These are phyloP conservation scores for Romanogobio albipinnatus DNA, from an alignment of 2,113 vertebrate genomes.

Conservation along the genomic window DNA sequence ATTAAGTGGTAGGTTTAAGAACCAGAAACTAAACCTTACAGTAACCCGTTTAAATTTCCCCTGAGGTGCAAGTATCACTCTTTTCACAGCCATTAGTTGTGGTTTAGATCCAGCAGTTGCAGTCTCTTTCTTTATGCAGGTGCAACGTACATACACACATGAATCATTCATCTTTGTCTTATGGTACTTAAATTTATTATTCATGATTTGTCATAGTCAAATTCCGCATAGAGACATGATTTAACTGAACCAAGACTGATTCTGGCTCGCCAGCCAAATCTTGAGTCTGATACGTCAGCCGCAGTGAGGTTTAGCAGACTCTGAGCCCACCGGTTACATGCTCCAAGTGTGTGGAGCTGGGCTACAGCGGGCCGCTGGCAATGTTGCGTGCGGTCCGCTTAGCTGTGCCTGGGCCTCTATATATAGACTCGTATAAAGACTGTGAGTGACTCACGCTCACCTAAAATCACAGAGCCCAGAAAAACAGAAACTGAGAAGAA, in stretches of 20 bases:
- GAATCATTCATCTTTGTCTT: slow-evolving; percentile 21
- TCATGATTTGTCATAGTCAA: neutral
- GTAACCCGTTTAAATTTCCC: neutral
- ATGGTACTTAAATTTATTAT: slow-evolving; percentile 30
- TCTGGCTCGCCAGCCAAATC: slow-evolving; percentile 13
- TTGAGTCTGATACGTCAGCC: neutral
- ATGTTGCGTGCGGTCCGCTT: slow-evolving; percentile 12
- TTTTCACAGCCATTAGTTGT: slow-evolving; percentile 22
- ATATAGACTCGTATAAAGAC: slow-evolving; percentile 54
- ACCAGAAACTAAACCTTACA: neutral
- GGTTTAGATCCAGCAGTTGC: neutral
- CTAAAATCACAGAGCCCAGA: slow-evolving; percentile 48
- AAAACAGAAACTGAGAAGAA: slow-evolving; percentile 11
- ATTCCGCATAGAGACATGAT: neutral
- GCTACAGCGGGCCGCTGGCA: slow-evolving; percentile 3
- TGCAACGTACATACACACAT: neutral
- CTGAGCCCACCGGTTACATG: neutral
- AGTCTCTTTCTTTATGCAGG: neutral
- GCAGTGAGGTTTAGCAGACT: neutral
- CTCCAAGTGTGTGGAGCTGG: slow-evolving; percentile 1
- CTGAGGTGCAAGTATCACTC: neutral
- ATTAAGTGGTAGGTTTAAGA: neutral
- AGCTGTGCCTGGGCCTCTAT: slow-evolving; percentile 50
- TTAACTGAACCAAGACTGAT: slow-evolving; percentile 1
- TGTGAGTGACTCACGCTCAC: slow-evolving; percentile 54